A percentile compares a stretch with the other conserved stretches of the same genome.
Conservation (phyloP, 2,888 invertebrate species). For the Thymelicus sylvestris region DNA sequence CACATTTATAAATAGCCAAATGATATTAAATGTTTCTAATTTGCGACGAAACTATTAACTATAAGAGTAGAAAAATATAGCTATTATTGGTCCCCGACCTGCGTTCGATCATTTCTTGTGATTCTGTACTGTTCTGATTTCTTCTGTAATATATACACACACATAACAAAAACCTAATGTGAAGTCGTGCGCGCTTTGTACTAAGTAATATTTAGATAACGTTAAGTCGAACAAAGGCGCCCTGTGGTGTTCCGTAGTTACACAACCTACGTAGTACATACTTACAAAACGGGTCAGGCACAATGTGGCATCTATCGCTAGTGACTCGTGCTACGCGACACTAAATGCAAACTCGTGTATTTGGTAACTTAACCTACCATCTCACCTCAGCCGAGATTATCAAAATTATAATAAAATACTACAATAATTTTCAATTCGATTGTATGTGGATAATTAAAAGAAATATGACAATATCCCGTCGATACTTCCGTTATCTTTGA, state of each 20-base stretch:
- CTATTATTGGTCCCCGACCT: constrained; percentile 37
- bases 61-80: constrained; percentile 34
- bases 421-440: constrained; percentile 23
- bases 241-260: constrained; percentile 53
- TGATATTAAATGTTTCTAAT: constrained; percentile 3
- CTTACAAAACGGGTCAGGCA: constrained; percentile 71
- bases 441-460: constrained; percentile 20
- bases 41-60: constrained; percentile 15
- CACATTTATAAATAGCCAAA: constrained; percentile 10
- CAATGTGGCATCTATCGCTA: constrained; percentile 67
- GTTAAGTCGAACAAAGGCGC: constrained; percentile 55
- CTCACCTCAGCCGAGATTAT: constrained; percentile 61
- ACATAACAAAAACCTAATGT: constrained; percentile 19
- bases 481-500: constrained; percentile 10
- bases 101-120: constrained; percentile 10
- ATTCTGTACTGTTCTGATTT: constrained; percentile 1
- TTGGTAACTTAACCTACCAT: constrained; percentile 71
- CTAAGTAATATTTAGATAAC: constrained; percentile 44
- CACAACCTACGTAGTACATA: constrained; percentile 50
- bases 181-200: constrained; percentile 43
- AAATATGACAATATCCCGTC: constrained; percentile 17
- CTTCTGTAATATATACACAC: constrained; percentile 14
- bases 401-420: constrained; percentile 41
- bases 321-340: constrained; percentile 59
- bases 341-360: constrained; percentile 76